Conservation (phyloP, 30 jellyfish, hydroid and myxozoan genomes). For the Sanderia malayensis region DNA sequence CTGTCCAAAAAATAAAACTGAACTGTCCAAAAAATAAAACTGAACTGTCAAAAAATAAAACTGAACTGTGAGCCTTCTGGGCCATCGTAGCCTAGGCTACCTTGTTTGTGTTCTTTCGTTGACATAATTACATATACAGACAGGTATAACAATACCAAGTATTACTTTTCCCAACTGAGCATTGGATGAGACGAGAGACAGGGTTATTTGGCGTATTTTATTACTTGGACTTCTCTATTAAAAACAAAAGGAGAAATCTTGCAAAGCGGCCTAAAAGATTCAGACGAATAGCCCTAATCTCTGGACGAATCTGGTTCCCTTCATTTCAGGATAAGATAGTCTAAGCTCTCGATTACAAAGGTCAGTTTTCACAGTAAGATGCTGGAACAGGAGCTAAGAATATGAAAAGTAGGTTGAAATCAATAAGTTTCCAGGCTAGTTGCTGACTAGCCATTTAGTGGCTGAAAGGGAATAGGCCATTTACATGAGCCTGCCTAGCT, state of each 20-base stretch:
- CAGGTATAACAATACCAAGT: background rate
- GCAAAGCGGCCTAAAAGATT: background rate
- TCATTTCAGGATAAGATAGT: no score
- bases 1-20: no score
- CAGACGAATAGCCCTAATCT: background rate
- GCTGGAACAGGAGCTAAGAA: no score
- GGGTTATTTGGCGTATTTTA: background rate
- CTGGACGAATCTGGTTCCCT: background rate
- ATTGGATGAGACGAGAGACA: constrained; percentile 1
- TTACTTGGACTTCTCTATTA: background rate
- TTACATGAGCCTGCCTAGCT: no score
- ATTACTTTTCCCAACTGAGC: background rate
- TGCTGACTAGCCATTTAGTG: no score
- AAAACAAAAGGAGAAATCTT: background rate
- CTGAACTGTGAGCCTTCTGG: constrained; percentile 29
- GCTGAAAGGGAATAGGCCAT: no score
- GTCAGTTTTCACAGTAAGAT: no score
- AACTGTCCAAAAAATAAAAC: no score
- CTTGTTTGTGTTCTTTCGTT: background rate
- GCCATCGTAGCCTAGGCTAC: constrained; percentile 15
- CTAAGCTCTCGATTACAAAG: no score
- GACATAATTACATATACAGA: background rate
- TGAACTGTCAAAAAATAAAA: no score
- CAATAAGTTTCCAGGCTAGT: no score
- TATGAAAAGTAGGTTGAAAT: no score